These are phyloP conservation scores for Camptogramma bilineatum DNA, from an alignment of 2,888 invertebrate genomes.

Conservation along the genomic window DNA sequence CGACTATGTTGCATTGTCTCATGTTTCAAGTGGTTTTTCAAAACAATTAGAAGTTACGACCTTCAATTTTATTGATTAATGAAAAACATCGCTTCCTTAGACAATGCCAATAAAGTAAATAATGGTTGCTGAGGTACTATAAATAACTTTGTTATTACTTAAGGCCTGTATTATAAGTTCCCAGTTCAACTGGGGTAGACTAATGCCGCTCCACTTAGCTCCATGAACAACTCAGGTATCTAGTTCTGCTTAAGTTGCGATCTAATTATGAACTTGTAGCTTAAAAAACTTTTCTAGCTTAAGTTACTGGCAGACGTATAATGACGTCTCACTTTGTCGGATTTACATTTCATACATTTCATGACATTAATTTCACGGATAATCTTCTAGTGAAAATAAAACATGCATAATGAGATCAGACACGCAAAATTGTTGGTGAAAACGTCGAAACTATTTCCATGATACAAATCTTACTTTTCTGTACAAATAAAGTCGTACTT, in stretches of 20 bases:
- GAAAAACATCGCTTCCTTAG: slow-evolving; percentile 54
- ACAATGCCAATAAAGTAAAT: slow-evolving; percentile 47
- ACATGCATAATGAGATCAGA: neutral
- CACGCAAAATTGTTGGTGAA: neutral
- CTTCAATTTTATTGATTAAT: slow-evolving; percentile 67
- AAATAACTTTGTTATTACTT: slow-evolving; percentile 9
- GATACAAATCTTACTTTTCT: neutral
- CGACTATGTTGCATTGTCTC: slow-evolving; percentile 73
- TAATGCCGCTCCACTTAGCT: slow-evolving; percentile 22
- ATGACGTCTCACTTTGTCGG: neutral
- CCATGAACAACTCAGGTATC: slow-evolving; percentile 22
- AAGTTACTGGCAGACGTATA: slow-evolving; percentile 3
- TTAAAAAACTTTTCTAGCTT: slow-evolving; percentile 10
- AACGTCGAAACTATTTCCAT: neutral
- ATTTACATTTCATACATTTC: neutral
- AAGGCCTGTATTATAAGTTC: slow-evolving; percentile 8
- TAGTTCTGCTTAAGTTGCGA: slow-evolving; percentile 17
- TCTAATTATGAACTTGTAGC: slow-evolving; percentile 20
- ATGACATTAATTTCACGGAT: neutral
- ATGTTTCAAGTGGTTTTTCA: slow-evolving; percentile 48
- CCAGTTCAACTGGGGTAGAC: slow-evolving; percentile 27
- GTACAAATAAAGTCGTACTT: neutral
- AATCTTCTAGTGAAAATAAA: neutral
- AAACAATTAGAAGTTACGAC: slow-evolving; percentile 52
- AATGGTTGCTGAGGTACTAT: slow-evolving; percentile 15